Evolutionary conservation across 2,113 vertebrate genomes (phyloP).

Genomic region (Pogona vitticeps): DNA sequence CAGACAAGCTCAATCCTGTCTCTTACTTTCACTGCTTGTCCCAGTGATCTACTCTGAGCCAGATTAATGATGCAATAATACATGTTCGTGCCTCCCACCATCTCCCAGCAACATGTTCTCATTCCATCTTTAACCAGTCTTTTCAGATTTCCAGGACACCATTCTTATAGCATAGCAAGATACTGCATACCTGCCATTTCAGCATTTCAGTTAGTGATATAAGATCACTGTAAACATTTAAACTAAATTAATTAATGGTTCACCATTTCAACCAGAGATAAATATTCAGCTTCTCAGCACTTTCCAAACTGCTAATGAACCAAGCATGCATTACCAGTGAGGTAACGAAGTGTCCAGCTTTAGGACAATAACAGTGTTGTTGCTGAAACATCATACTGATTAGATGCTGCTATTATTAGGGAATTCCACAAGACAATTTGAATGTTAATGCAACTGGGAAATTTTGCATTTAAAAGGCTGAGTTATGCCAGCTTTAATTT

Average conservation of each 20-base stretch:
- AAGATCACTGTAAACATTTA: neutral
- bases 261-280: neutral
- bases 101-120: neutral
- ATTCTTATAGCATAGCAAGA: neutral
- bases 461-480: neutral
- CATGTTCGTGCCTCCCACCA: neutral
- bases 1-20: neutral
- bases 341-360: neutral
- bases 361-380: neutral
- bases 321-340: conserved; percentile 7
- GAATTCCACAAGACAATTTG: conserved; percentile 21
- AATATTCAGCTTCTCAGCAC: neutral
- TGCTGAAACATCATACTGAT: neutral
- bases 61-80: too few species aligned
- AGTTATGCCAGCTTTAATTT: conserved; percentile 15
- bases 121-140: neutral
- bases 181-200: neutral
- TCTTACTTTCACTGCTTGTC: neutral
- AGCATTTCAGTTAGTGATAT: neutral
- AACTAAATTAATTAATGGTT: neutral
- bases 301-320: conserved; percentile 31
- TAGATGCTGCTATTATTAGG: neutral
- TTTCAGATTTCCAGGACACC: neutral
- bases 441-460: conserved; percentile 13
- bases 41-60: neutral